These are phyloP conservation scores for Chymomyza fuscimana DNA, from an alignment of 2,888 invertebrate genomes.

Conservation along the genomic window DNA sequence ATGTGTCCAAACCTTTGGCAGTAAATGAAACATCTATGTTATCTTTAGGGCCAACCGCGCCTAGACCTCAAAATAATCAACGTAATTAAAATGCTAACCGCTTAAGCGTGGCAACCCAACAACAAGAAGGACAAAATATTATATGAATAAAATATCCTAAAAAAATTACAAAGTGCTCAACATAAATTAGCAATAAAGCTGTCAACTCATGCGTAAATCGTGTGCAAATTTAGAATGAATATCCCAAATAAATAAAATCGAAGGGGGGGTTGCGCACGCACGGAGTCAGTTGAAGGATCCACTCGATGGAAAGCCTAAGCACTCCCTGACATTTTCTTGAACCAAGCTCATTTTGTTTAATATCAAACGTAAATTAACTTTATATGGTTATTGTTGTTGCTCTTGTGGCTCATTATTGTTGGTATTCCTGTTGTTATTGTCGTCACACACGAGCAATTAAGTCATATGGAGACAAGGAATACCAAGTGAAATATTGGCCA, in stretches of 20 bases:
- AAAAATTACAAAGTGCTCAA: constrained; percentile 24
- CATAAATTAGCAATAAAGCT: constrained; percentile 66
- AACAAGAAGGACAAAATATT: not conserved
- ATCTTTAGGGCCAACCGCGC: constrained; percentile 40
- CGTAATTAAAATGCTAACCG: constrained; percentile 21
- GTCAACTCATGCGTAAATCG: constrained; percentile 61
- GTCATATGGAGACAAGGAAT: constrained; percentile 23
- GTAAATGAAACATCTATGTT: constrained; percentile 1
- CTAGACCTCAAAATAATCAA: constrained; percentile 5
- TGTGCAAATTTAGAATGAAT: constrained; percentile 4
- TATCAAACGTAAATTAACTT: constrained; percentile 57
- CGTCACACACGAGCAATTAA: constrained; percentile 45
- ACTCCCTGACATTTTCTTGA: not conserved
- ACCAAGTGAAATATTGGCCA: constrained; percentile 8
- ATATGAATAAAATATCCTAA: constrained; percentile 1
- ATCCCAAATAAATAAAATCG: constrained; percentile 52
- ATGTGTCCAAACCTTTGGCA: constrained; percentile 14
- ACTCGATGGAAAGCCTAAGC: constrained; percentile 35
- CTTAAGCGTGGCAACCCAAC: not conserved
- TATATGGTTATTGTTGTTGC: constrained; percentile 22
- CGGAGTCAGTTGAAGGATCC: not conserved
- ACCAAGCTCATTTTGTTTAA: constrained; percentile 48
- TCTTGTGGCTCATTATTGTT: not conserved
- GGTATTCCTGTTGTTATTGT: constrained; percentile 25
- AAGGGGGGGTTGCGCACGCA: not conserved